phyloP scores from a whole-genome alignment of 2,888 invertebrate species.

The Cerceris rybyensis region DNA sequence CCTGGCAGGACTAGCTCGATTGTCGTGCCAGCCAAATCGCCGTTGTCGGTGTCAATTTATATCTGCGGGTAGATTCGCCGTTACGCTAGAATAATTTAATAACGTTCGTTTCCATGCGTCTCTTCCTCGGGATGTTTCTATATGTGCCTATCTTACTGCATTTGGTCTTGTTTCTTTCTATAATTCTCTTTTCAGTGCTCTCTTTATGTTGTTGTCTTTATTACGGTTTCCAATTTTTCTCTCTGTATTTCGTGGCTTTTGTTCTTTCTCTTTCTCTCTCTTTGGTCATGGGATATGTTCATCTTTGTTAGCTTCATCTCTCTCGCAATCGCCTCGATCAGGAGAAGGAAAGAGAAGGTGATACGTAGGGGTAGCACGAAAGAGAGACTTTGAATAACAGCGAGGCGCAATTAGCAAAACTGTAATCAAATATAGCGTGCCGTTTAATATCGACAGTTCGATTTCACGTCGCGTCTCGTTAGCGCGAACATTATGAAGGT shows the following conservation, averaged over 20 bases:
- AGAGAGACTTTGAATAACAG: conserved; percentile 10
- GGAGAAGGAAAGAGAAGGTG: neutral
- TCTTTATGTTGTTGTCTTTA: too few relatives aligned
- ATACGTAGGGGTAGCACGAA: neutral
- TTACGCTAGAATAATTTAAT: conserved; percentile 74
- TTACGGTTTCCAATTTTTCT: neutral
- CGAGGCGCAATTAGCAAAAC: conserved; percentile 70
- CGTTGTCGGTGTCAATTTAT: conserved; percentile 74
- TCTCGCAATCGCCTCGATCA: neutral
- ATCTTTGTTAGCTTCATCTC: too few relatives aligned
- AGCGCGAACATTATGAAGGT: conserved; percentile 56
- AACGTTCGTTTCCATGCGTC: conserved; percentile 48
- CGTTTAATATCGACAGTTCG: conserved; percentile 62
- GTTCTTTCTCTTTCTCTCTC: too few relatives aligned
- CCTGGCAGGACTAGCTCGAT: conserved; percentile 31
- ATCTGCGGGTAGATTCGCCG: conserved; percentile 67
- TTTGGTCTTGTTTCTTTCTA: neutral
- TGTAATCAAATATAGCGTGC: conserved; percentile 71
- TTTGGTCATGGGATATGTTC: too few relatives aligned
- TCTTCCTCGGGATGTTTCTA: conserved; percentile 34
- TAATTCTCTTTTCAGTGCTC: too few relatives aligned
- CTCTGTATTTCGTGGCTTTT: conserved; percentile 6
- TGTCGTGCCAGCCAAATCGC: conserved; percentile 45
- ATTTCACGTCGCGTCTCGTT: conserved; percentile 59
- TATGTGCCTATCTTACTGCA: conserved; percentile 4